Evolutionary conservation across 2,888 invertebrate genomes (phyloP).

Genomic region (Sminthurinus aureus): DNA sequence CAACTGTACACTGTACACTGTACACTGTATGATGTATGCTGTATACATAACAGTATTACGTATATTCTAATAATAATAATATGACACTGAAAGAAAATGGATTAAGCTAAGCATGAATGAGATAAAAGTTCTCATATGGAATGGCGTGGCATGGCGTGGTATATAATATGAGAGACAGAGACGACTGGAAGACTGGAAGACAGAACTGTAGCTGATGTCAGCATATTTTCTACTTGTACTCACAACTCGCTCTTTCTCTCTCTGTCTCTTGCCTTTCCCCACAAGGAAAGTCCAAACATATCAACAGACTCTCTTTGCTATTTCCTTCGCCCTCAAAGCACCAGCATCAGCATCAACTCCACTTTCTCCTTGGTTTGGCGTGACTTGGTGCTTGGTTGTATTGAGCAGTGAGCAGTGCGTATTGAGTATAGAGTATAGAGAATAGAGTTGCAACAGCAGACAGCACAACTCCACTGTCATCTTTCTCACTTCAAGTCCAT

Average conservation of each 20-base stretch:
- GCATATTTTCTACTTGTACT: constrained; percentile 46
- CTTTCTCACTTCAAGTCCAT: background rate
- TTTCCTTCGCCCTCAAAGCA: background rate
- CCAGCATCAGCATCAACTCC: background rate
- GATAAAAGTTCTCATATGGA: constrained; percentile 49
- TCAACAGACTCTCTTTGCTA: background rate
- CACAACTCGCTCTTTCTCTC: background rate
- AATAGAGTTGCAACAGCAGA: too few species aligned
- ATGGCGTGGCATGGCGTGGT: background rate
- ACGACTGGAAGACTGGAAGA: too few species aligned
- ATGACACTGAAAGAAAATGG: constrained; percentile 48
- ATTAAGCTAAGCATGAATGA: constrained; percentile 58
- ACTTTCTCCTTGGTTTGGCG: background rate
- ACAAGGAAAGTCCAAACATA: constrained; percentile 37
- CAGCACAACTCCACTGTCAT: background rate
- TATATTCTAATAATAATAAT: background rate
- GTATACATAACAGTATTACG: too few species aligned
- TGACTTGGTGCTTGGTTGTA: background rate
- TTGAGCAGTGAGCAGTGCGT: too few species aligned
- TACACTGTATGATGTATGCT: too few species aligned
- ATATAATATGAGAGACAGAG: constrained; percentile 10
- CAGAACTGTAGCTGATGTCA: constrained; percentile 43
- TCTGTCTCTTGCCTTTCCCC: background rate
- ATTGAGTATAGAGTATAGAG: too few species aligned
- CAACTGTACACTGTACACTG: too few species aligned